phyloP scores from a whole-genome alignment of 2,113 vertebrate genomes.

The Sylvilagus bachmani region DNA sequence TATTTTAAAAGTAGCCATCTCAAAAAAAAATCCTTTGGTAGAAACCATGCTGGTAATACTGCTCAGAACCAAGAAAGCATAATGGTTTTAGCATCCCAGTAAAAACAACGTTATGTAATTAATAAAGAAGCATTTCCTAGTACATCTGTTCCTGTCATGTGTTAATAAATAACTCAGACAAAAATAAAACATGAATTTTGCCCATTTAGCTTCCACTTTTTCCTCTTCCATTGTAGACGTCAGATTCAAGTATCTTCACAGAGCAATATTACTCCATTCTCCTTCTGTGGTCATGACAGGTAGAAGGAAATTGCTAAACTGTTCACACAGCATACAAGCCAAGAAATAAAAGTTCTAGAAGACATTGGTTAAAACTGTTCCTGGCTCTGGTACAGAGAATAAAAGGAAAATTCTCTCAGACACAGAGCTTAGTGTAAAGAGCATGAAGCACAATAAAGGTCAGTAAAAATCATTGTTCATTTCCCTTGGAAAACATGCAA shows the following conservation, averaged over 20 bases:
- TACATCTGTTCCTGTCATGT: not conserved
- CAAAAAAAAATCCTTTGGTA: not conserved
- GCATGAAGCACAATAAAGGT: constrained; percentile 46
- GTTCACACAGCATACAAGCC: not conserved
- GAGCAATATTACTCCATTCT: not conserved
- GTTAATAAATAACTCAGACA: constrained; percentile 52
- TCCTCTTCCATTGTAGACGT: not conserved
- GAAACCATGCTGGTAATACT: not conserved
- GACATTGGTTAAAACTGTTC: constrained; percentile 54
- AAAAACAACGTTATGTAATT: constrained; percentile 59
- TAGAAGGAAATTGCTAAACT: constrained; percentile 25
- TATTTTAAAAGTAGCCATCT: not conserved
- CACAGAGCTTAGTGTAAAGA: constrained; percentile 45
- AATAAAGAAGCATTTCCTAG: constrained; percentile 25
- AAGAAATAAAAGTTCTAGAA: constrained; percentile 49
- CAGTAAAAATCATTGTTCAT: constrained; percentile 57
- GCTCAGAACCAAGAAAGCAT: not conserved
- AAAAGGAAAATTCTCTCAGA: constrained; percentile 66
- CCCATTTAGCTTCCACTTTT: not conserved
- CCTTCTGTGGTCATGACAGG: not conserved
- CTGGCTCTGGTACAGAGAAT: constrained; percentile 1
- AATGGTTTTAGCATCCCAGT: constrained; percentile 1
- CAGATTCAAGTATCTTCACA: constrained; percentile 4
- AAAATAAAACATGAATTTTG: constrained; percentile 50
- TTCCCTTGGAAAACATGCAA: constrained; percentile 61